A percentile compares a stretch with the other conserved stretches of the same genome.
Evolutionary conservation across 2,113 vertebrate species (phyloP).

Genomic region (Calidris pygmaea): DNA sequence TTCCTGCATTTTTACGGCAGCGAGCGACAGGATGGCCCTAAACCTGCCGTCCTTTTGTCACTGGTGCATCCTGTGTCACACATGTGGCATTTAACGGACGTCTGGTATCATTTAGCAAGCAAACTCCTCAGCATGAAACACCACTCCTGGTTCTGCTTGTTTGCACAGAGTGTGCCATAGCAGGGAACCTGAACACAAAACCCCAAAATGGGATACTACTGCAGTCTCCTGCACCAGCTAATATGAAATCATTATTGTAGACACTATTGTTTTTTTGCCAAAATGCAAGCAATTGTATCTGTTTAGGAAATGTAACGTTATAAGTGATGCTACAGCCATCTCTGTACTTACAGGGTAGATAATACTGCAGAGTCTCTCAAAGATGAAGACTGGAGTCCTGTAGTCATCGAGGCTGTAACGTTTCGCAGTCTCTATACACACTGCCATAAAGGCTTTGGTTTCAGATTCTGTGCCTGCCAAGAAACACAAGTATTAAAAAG

Average conservation of each 20-base stretch:
- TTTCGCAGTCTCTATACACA: constrained; percentile 98
- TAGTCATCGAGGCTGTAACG: constrained; percentile 97
- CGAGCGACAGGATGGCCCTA: not conserved
- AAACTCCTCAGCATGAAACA: not conserved
- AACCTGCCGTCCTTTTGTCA: not conserved
- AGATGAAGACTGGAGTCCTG: constrained; percentile 98
- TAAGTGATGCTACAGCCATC: not conserved
- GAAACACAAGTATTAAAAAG: not conserved
- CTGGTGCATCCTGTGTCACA: not conserved
- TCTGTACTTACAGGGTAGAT: constrained; percentile 90
- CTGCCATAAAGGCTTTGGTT: constrained; percentile 98
- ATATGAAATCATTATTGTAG: not conserved
- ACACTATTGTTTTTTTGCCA: rapidly evolving
- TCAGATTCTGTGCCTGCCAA: constrained; percentile 93
- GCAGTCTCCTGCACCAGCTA: not conserved
- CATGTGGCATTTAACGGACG: not conserved
- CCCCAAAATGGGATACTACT: rapidly evolving
- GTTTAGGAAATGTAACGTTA: rapidly evolving
- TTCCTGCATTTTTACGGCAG: not conserved
- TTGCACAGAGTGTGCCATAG: not conserved
- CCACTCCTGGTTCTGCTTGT: not conserved
- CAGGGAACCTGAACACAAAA: not conserved
- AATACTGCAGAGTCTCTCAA: constrained; percentile 97
- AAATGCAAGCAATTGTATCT: not conserved
- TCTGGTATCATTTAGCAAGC: not conserved